These are phyloP conservation scores for Eulemur albifrons DNA, from an alignment of 2,797 vertebrate genomes.

Conservation along the genomic window DNA sequence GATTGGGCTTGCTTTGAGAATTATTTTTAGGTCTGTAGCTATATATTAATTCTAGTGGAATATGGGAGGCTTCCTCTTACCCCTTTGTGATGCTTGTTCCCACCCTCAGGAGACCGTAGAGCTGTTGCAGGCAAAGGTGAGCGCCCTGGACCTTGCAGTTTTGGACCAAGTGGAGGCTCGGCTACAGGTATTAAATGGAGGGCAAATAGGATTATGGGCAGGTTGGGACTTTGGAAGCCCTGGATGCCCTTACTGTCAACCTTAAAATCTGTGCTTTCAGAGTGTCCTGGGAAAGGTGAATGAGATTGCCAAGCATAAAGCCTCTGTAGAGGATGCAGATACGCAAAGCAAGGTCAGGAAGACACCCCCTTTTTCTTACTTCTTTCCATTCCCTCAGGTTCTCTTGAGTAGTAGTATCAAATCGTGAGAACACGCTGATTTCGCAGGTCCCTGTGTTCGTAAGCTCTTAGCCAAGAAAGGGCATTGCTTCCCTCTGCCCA, in stretches of 20 bases:
- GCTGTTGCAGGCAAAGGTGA: conserved; percentile 94
- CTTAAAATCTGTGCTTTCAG: conserved; percentile 80
- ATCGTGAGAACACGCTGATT: background rate
- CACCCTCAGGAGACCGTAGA: conserved; percentile 91
- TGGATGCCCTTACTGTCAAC: background rate
- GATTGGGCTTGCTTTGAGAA: background rate
- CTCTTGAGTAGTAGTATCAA: background rate
- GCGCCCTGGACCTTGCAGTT: conserved; percentile 90
- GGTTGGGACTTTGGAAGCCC: background rate
- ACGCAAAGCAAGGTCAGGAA: conserved; percentile 92
- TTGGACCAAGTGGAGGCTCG: conserved; percentile 96
- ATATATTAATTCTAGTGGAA: background rate
- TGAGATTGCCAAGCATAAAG: conserved; percentile 95
- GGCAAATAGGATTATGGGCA: background rate
- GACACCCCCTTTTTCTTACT: background rate
- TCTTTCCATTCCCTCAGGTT: background rate
- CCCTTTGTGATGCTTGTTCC: background rate
- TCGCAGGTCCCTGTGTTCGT: background rate
- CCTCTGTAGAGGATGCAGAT: conserved; percentile 93
- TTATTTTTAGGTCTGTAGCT: background rate
- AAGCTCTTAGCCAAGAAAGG: background rate
- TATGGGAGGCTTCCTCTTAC: background rate
- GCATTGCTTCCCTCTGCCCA: background rate
- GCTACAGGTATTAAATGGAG: conserved; percentile 89
- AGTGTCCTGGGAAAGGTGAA: conserved; percentile 97